Evolutionary conservation across 2,888 invertebrate species (phyloP).

Genomic region (Anarsia innoxiella): DNA sequence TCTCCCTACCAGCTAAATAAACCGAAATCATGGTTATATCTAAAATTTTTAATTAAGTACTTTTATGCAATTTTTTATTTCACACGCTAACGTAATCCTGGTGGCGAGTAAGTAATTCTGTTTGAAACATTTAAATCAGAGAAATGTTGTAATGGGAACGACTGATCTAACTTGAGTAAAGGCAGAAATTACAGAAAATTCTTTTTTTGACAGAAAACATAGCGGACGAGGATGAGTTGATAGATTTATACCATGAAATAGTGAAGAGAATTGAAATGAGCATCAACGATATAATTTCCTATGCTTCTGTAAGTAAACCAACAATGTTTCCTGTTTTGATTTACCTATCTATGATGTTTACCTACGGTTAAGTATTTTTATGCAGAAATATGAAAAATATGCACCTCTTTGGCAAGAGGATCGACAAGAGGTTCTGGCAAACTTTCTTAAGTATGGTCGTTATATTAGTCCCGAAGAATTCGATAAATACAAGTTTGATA

Average conservation of each 20-base stretch:
- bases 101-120: too few species aligned
- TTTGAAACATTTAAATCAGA: too few species aligned
- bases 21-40: too few species aligned
- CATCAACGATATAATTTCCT: slow-evolving; percentile 8
- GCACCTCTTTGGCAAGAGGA: slow-evolving; percentile 89
- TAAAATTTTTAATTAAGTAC: too few species aligned
- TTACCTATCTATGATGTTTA: not conserved
- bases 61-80: too few species aligned
- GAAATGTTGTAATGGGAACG: too few species aligned
- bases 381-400: slow-evolving; percentile 78
- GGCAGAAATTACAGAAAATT: too few species aligned
- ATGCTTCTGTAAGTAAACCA: slow-evolving; percentile 39
- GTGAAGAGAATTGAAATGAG: slow-evolving; percentile 52
- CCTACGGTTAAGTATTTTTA: too few species aligned
- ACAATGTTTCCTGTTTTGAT: not conserved
- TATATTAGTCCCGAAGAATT: slow-evolving; percentile 83
- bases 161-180: too few species aligned
- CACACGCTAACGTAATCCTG: too few species aligned
- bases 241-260: slow-evolving; percentile 75
- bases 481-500: slow-evolving; percentile 67
- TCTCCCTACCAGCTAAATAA: too few species aligned
- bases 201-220: slow-evolving; percentile 79
- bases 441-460: slow-evolving; percentile 86
- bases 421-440: slow-evolving; percentile 81
- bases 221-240: slow-evolving; percentile 72